Base-by-base conservation (phyloP, 2,888 invertebrate species). In the Liodrosophila aerea region DNA sequence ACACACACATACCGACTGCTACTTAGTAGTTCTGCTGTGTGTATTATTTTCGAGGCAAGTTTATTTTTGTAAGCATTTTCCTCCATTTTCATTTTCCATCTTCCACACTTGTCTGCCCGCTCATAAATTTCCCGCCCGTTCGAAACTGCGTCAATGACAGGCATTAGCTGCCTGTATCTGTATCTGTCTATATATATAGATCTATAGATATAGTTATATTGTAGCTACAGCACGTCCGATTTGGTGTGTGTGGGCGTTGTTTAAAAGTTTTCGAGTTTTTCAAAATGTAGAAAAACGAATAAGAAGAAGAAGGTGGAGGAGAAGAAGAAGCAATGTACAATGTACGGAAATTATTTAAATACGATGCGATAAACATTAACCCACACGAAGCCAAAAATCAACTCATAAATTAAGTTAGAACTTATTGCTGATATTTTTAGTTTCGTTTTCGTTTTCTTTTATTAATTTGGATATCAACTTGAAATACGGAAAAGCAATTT, bases 141-240 rank as follows among this genome's bases (percentile, higher is more conserved):
- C 56, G 56, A 56, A 81, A 81, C 82, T 78, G 77, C 78, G 78
- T 84, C 78, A 78, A 81, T 78, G 85, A 76, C 84, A 76, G 53
- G 66, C 64, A 61, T 40, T 67, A 69, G 54, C 33, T 51, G 29
- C 51, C 40, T 65, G 40, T 58, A 33, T 50, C 27, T 56, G 45
- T 37, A 31, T 49, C 41, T 49, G 36, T 53, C 47, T 54, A 40
- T 57, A 37, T 50, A n/a, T 11, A 34, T 27, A 39, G 9, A 49
- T 43, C 11, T 29, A 39, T 3, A 18, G 22, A 22, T 22, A 22
- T 22, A 22, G 22, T 22, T 49, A 40, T 33, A 53, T 66, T 49
- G 36, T 56, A 56, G 51, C 31, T 59, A 51, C 62, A 61, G 60
- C 76, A 77, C 76, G 80, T 77, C 65, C 83, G 74, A 54, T 54